Base-by-base conservation (phyloP, 2,888 invertebrate genomes). In the Calameuta filiformis region DNA sequence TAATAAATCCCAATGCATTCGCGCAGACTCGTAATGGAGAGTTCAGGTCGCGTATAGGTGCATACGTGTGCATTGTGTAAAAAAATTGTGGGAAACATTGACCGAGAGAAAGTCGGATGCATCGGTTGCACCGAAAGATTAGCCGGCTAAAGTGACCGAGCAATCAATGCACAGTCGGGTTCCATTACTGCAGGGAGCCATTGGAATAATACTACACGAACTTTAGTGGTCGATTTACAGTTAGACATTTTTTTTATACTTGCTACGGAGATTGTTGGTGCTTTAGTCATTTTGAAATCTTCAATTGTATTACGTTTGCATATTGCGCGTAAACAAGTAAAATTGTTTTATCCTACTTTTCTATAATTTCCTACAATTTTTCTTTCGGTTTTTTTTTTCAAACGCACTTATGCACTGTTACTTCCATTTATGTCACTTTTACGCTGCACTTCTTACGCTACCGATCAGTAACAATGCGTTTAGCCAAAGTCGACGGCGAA, bases 111-210 rank as follows among this genome's bases (percentile, higher is more conserved):
- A 85, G 86, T 82, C 40, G 82, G 86, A 84, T 85, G 85, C 83
- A 85, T 84, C 81, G 86, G 83, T 87, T 85, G 81, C 84, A 85
- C 79, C 82, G 84, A 85, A 87, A 87, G 87, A 88, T 87, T 87
- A 87, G 85, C 83, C 82, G 81, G 75, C 76, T 83, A 80, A 80
- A 81, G 77, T 85, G 81, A 81, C 75, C 79, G 80, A 77, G 82
- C 84, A 81, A 77, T 77, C 77, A 74, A 77, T 56, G 56, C 56
- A 56, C 56, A 23, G 56, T 56, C 56, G 23, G 76, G 69, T 73
- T 76, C 73, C 35, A 76, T 76, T 76, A 73, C 76, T 31, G 34
- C 56, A 15, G 35, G 56, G 40, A 76, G 73, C 71, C 73, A 73
- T 34, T 76, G 76, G 34, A 73, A 73, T 76, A 76, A 76, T 76